These are phyloP conservation scores for Melikaiella ostensackeni DNA, from an alignment of 2,888 invertebrate genomes.

Conservation along the genomic window DNA sequence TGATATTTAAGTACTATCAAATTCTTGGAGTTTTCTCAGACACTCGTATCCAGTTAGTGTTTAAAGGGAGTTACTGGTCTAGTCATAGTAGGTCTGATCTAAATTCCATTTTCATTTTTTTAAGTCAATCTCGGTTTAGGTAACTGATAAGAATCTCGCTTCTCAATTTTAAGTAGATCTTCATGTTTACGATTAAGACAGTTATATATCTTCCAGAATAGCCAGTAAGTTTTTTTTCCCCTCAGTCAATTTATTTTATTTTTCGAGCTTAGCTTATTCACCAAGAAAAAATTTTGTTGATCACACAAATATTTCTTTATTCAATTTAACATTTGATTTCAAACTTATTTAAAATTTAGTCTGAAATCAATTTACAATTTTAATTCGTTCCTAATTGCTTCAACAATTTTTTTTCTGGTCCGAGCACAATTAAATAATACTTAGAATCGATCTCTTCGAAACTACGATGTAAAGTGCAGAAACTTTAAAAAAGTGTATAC, in stretches of 20 bases:
- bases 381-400: background rate
- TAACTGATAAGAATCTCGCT: constrained; percentile 2
- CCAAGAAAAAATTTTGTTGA: background rate
- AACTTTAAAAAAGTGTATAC: constrained; percentile 5
- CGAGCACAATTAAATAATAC: constrained; percentile 6
- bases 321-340: background rate
- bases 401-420: background rate
- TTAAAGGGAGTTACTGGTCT: constrained; percentile 26
- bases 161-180: constrained; percentile 9
- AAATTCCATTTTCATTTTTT: constrained; percentile 10
- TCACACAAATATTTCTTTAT: background rate
- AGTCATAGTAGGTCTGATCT: constrained; percentile 36
- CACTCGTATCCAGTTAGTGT: background rate
- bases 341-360: background rate
- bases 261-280: constrained; percentile 11
- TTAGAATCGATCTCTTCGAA: constrained; percentile 35
- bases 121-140: background rate
- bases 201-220: constrained; percentile 23
- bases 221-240: constrained; percentile 21
- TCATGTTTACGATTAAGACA: constrained; percentile 8
- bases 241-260: constrained; percentile 23
- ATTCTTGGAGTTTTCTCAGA: background rate
- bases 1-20: constrained; percentile 23
- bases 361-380: background rate
- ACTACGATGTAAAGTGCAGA: constrained; percentile 13